Evolutionary conservation across 1,140 invertebrate genomes (phyloP).

Genomic region (Drosophila bipectinata): DNA sequence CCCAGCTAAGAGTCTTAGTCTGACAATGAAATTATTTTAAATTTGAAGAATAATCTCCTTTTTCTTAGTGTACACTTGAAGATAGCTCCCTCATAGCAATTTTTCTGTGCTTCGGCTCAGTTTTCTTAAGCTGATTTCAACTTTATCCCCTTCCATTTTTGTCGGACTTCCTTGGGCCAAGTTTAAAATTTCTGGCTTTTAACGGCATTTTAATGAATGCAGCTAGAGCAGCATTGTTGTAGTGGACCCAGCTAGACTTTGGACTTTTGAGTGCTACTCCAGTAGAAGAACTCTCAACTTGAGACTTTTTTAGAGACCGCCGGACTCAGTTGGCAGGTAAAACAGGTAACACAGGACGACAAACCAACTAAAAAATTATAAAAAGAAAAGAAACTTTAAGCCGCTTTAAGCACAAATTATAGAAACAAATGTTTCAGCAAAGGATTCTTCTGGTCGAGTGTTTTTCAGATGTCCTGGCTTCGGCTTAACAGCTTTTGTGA

Average conservation of each 20-base stretch:
- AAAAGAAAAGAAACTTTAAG: constrained; percentile 39
- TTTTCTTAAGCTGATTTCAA: constrained; percentile 77
- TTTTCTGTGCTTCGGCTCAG: constrained; percentile 37
- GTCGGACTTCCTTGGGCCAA: constrained; percentile 27
- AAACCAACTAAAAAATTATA: neutral
- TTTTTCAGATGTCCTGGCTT: constrained; percentile 20
- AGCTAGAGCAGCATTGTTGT: constrained; percentile 51
- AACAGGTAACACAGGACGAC: neutral
- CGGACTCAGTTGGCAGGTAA: neutral
- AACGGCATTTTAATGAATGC: constrained; percentile 66
- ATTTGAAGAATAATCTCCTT: neutral
- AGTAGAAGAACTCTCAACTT: constrained; percentile 45
- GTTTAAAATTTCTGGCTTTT: constrained; percentile 47
- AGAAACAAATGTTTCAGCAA: constrained; percentile 54
- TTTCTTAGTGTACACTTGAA: constrained; percentile 45
- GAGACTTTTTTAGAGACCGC: constrained; percentile 33
- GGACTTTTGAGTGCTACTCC: constrained; percentile 39
- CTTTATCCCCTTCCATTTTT: constrained; percentile 26
- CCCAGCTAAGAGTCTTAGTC: neutral
- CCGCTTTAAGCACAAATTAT: constrained; percentile 64
- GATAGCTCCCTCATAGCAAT: constrained; percentile 31
- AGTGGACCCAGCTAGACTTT: constrained; percentile 41
- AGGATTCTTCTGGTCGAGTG: constrained; percentile 54
- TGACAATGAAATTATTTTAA: neutral
- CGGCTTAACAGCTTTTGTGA: constrained; percentile 75